Evolutionary conservation across 1,140 invertebrate genomes (phyloP).

Genomic region (Brachionus sp.): DNA sequence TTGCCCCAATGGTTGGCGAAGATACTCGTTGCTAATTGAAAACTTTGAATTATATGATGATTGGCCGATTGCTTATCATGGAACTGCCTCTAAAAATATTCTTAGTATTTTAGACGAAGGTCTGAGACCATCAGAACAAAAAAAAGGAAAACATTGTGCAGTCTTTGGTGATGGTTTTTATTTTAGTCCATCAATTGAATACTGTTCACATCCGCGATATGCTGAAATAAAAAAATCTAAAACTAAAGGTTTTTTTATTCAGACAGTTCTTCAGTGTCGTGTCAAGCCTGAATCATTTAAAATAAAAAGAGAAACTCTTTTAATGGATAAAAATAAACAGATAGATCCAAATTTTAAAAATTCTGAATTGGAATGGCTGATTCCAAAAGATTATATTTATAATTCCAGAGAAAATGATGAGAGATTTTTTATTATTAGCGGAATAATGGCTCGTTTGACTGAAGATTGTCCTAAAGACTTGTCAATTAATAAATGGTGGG

Average conservation of each 20-base stretch:
- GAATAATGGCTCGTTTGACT: too few species aligned
- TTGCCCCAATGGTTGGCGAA: background rate
- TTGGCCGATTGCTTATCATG: background rate
- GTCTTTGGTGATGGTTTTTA: too few species aligned
- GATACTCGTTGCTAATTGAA: background rate
- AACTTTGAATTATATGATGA: background rate
- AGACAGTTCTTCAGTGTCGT: too few species aligned
- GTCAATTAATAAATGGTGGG: background rate
- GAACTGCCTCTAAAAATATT: background rate
- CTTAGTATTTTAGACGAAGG: background rate
- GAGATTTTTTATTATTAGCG: too few species aligned
- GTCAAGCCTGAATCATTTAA: background rate
- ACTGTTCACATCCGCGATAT: background rate
- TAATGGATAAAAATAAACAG: background rate
- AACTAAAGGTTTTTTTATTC: background rate
- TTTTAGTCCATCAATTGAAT: background rate
- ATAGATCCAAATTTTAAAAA: too few species aligned
- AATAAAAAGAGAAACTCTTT: background rate
- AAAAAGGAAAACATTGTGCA: background rate
- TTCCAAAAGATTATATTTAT: too few species aligned
- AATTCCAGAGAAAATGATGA: too few species aligned
- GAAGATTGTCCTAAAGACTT: background rate
- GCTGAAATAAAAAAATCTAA: background rate
- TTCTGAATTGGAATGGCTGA: too few species aligned
- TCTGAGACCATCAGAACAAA: background rate